Evolutionary conservation across 2,888 invertebrate genomes (phyloP), one percentile per base, ranked within the genome.

Genomic region (Diloba caeruleocephala): DNA sequence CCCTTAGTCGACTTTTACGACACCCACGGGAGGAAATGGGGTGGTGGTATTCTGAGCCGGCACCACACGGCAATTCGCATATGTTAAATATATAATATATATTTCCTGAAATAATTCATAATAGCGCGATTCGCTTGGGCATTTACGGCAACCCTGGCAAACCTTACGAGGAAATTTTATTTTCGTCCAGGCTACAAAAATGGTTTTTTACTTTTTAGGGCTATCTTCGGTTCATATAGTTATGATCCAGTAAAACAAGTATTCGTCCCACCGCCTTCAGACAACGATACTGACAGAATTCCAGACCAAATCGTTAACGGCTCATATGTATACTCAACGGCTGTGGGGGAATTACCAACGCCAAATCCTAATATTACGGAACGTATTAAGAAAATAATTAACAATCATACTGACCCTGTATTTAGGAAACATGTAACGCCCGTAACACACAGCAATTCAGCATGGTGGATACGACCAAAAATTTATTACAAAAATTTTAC

Each of bases 201-300:
- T 1, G 7, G 14, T 14, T 21, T 4, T 42, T 43, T 32, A 2
- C 19, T 0, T 65, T 66, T 28, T 37, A 76, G 76, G 0, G 29
- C 76, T n/a, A 76, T 76, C 41, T 75, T 76, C 26, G 77, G 77
- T n/a, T 75, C 76, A n/a, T 76, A 71, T 42, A 66, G 52, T 42
- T 76, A 71, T 36, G 64, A 76, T 17, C 71, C 75, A 19, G 39
- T 72, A 9, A 56, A 38, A 19, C 66, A 69, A 37, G 7, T 49
- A 4, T 71, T 71, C 15, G 37, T 68, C 1, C 38, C 41, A 5
- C 33, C 44, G 1, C 37, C 52, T 7, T 1, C 3, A 5, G 42
- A 39, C 1, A 23, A 42, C 2, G 15, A 13, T 0, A 10, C 14
- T 1, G 6, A 9, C 10, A 4, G 0, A 0, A 13, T 25, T 6